Evolutionary conservation across 2,797 vertebrate genomes (phyloP).

Genomic region (Atherinosoma microstoma): DNA sequence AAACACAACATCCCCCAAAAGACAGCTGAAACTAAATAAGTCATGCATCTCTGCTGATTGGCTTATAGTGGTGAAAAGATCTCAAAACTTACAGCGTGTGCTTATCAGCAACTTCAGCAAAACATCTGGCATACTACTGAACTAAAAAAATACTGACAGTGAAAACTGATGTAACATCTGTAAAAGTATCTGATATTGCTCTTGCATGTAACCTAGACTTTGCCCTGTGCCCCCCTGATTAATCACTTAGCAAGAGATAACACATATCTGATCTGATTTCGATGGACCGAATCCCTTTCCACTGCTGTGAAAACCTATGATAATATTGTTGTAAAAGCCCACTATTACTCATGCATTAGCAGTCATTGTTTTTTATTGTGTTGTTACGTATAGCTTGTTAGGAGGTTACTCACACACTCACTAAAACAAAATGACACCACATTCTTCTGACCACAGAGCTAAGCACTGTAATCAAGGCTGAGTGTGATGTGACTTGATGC

Average conservation of each 20-base stretch:
- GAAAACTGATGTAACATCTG: slow-evolving; percentile 38
- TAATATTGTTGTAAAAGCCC: slow-evolving; percentile 6
- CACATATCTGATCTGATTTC: slow-evolving; percentile 36
- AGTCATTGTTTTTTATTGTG: slow-evolving; percentile 2
- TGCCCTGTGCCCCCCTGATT: slow-evolving; percentile 40
- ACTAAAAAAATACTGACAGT: slow-evolving; percentile 26
- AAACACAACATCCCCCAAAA: neutral
- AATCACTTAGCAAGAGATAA: slow-evolving; percentile 53
- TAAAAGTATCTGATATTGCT: slow-evolving; percentile 28
- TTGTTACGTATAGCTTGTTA: slow-evolving; percentile 13
- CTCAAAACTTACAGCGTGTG: neutral
- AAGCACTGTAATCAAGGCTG: slow-evolving; percentile 13
- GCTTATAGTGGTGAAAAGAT: neutral
- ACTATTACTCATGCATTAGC: slow-evolving; percentile 1
- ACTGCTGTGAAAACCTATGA: slow-evolving; percentile 4
- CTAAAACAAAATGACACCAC: slow-evolving; percentile 20
- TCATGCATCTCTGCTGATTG: neutral
- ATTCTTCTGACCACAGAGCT: slow-evolving; percentile 13
- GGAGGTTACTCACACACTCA: neutral
- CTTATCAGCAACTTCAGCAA: neutral
- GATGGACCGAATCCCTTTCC: slow-evolving; percentile 5
- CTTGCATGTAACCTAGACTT: slow-evolving; percentile 59
- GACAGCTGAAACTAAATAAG: neutral
- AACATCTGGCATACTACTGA: neutral
- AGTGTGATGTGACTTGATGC: neutral